These are phyloP conservation scores for Tortricodes alternella DNA, from an alignment of 2,888 invertebrate genomes.

Conservation along the genomic window DNA sequence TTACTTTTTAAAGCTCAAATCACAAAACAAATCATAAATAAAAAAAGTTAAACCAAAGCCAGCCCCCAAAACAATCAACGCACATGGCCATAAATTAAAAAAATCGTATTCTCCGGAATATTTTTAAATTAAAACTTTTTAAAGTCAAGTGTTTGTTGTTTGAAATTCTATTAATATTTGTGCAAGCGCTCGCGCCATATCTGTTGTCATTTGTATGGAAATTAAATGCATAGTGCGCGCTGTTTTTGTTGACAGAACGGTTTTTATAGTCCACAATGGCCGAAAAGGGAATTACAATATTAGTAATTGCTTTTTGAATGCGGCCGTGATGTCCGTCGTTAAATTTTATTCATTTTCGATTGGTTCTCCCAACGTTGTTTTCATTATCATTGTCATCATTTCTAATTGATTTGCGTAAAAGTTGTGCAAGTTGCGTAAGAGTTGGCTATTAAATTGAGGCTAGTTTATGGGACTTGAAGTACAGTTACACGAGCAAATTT, in stretches of 20 bases:
- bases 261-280: slow-evolving; percentile 6
- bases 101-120: not conserved
- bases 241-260: not conserved
- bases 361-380: not conserved
- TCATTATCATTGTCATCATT: slow-evolving; percentile 1
- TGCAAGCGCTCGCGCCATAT: not conserved
- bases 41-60: not conserved
- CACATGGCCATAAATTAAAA: not conserved
- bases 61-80: slow-evolving; percentile 1
- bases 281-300: slow-evolving; percentile 11
- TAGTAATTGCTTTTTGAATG: slow-evolving; percentile 16
- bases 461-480: no score
- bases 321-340: not conserved
- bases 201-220: slow-evolving; percentile 12
- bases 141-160: slow-evolving; percentile 2
- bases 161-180: slow-evolving; percentile 17
- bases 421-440: not conserved
- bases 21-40: no score
- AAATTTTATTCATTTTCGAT: slow-evolving; percentile 14
- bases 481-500: no score
- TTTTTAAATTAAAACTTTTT: slow-evolving; percentile 5
- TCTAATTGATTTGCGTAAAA: not conserved
- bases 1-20: no score
- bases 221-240: slow-evolving; percentile 10
- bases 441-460: no score